These are phyloP conservation scores for Cossypha niveicapilla DNA, from an alignment of 2,797 vertebrate genomes.

Conservation along the genomic window DNA sequence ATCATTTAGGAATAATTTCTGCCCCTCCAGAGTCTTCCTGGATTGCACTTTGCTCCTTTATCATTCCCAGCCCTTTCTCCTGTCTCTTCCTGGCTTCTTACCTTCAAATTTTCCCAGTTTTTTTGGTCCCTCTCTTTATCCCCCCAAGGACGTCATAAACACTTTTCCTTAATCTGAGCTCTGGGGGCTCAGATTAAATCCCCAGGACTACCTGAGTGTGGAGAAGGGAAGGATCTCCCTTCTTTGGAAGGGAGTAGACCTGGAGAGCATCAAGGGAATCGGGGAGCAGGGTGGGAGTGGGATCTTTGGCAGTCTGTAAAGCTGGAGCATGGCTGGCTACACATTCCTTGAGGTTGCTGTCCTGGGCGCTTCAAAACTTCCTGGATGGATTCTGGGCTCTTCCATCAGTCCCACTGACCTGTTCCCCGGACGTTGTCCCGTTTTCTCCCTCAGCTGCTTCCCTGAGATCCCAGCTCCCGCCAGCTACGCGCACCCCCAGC, in stretches of 20 bases:
- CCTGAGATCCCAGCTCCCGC: slow-evolving; percentile 77
- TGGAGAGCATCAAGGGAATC: neutral
- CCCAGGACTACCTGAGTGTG: accelerated
- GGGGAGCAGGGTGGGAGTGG: neutral
- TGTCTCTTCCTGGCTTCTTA: neutral
- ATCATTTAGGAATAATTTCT: neutral
- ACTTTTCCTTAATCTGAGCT: neutral
- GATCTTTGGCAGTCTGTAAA: neutral
- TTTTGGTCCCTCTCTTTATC: neutral
- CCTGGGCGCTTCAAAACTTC: neutral
- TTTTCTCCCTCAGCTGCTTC: slow-evolving; percentile 76
- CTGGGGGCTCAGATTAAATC: neutral
- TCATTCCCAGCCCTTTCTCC: neutral
- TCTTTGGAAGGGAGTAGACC: neutral
- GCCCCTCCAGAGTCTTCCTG: neutral
- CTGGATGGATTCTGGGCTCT: neutral
- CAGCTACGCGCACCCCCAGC: slow-evolving; percentile 84
- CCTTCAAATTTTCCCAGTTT: neutral
- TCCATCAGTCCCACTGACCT: neutral
- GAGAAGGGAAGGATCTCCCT: neutral
- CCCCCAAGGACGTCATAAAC: neutral
- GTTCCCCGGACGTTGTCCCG: neutral
- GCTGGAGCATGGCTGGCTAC: neutral
- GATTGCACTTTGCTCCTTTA: neutral
- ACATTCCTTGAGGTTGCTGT: neutral